Evolutionary conservation across 2,888 invertebrate species (phyloP).

Genomic region (Habrosyne pyritoides): DNA sequence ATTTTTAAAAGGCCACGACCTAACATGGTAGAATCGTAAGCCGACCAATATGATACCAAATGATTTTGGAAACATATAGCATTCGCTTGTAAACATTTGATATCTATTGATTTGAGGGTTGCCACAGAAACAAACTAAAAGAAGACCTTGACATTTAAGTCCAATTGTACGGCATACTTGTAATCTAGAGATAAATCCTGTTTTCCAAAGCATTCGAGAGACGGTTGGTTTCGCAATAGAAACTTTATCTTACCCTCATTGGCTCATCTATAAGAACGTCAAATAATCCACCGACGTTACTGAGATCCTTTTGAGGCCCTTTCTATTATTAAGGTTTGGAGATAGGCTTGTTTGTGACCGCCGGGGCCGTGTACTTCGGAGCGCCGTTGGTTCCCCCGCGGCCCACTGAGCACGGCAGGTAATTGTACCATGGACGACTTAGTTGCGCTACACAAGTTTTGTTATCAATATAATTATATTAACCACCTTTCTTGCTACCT

Average conservation of each 20-base stretch:
- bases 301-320: slow-evolving; percentile 33
- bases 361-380: slow-evolving; percentile 11
- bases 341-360: slow-evolving; percentile 35
- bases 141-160: slow-evolving; percentile 4
- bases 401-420: slow-evolving; percentile 20
- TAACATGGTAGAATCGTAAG: too few species aligned
- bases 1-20: too few species aligned
- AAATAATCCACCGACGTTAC: slow-evolving; percentile 34
- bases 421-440: slow-evolving; percentile 20
- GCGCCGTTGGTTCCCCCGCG: slow-evolving; percentile 22
- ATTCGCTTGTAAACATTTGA: too few species aligned
- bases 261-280: slow-evolving; percentile 50
- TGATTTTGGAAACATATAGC: too few species aligned
- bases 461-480: too few species aligned
- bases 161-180: too few species aligned
- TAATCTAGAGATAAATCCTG: slow-evolving; percentile 6
- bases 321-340: slow-evolving; percentile 38
- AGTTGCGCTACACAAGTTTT: background rate
- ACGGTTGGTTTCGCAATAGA: slow-evolving; percentile 13
- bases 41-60: too few species aligned
- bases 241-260: slow-evolving; percentile 36
- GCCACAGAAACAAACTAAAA: background rate
- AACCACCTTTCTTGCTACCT: too few species aligned
- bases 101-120: too few species aligned
- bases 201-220: slow-evolving; percentile 21